Conservation (phyloP, 1,140 invertebrate genomes). For the Drosophila equinoxialis region DNA sequence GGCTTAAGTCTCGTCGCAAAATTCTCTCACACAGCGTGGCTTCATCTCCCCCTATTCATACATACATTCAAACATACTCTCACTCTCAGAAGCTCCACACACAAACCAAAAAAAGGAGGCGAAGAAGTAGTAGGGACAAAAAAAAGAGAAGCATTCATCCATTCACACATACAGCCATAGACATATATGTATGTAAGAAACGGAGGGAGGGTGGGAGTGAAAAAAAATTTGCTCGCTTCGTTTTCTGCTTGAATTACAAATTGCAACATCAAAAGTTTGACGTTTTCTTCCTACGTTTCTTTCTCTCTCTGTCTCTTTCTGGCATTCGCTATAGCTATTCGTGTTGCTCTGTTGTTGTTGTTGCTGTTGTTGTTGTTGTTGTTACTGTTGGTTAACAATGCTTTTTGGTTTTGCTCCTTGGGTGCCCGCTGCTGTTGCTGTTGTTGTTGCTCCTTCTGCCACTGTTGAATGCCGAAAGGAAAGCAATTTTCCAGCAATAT, state of each 20-base stretch:
- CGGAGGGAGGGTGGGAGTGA: slow-evolving; percentile 13
- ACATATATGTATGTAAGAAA: slow-evolving; percentile 27
- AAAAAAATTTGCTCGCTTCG: slow-evolving; percentile 76
- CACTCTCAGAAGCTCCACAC: slow-evolving; percentile 12
- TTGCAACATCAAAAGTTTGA: slow-evolving; percentile 83
- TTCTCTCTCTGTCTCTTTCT: background rate
- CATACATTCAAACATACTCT: background rate
- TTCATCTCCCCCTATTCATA: slow-evolving; percentile 1
- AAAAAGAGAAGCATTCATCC: slow-evolving; percentile 50
- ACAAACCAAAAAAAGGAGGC: background rate
- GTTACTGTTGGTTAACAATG: slow-evolving; percentile 78
- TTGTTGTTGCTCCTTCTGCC: slow-evolving; percentile 39
- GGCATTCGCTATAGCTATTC: background rate
- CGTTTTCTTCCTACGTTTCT: slow-evolving; percentile 66
- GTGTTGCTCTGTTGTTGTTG: background rate
- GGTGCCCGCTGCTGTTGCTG: slow-evolving; percentile 37
- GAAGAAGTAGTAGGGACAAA: background rate
- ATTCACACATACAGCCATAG: slow-evolving; percentile 51
- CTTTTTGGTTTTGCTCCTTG: slow-evolving; percentile 59
- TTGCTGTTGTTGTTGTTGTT: slow-evolving; percentile 27
- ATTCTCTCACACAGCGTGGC: slow-evolving; percentile 43
- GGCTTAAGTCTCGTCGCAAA: slow-evolving; percentile 58
- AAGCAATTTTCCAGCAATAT: slow-evolving; percentile 81
- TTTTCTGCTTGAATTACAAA: slow-evolving; percentile 83
- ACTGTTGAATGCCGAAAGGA: slow-evolving; percentile 69